Base-by-base conservation (phyloP, 2,888 invertebrate genomes). In the Pelosia muscerda region DNA sequence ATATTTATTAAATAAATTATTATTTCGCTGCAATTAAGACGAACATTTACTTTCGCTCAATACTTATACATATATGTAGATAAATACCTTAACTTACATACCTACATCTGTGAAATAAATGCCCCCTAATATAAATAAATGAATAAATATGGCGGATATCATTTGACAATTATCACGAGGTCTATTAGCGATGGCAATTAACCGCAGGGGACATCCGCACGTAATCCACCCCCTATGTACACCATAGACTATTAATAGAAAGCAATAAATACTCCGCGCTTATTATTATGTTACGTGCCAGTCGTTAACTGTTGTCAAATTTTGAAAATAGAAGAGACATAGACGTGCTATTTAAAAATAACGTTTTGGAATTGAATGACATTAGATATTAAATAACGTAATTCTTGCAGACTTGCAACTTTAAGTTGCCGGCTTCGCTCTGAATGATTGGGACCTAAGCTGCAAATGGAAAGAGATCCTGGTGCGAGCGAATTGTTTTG, bases 151-250 rank as follows among this genome's bases (percentile, higher is more conserved):
- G 15, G n/a, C 9, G 23, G 65, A 62, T 42, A 34, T 38, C n/a
- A 22, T 28, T 13, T 4, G 34, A 26, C 59, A 53, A 69, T 69
- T 62, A 69, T 62, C 38, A 62, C 69, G 57, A 65, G 15, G 23
- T 25, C 60, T 63, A 63, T 60, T 64, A 86, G 79, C 81, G 78
- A 77, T 68, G 80, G 81, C 84, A 86, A 86, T 86, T 87, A 87
- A 78, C 78, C 69, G 71, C 79, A 68, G 68, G 81, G 77, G 78
- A 74, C 76, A 76, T 74, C 76, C 76, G 71, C 76, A 78, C 78
- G 79, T 73, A 76, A 74, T 67, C 70, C 71, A 69, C 71, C 78
- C 81, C 82, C 80, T 82, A 83, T 74, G 74, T 79, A 76, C 66
- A 78, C 74, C 73, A 77, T 69, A 74, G 64, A 75, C 57, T 79